Base-by-base conservation (phyloP, 2,888 invertebrate genomes). In the Andrena trimmerana region DNA sequence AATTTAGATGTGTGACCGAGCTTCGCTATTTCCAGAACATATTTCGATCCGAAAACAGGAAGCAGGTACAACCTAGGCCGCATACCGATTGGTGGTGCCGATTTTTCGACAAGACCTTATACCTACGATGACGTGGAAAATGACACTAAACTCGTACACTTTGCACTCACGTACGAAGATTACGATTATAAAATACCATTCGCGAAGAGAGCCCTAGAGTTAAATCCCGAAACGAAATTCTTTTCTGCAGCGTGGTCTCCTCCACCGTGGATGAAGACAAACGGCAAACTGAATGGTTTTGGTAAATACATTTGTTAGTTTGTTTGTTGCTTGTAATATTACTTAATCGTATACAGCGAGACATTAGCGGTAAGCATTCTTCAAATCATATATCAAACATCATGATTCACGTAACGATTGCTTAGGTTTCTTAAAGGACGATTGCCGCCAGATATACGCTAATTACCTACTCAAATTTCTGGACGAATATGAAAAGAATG, bases 11-110 rank as follows among this genome's bases (percentile, higher is more conserved):
- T 16, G 81, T 70, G 0, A 54, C 27, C 16, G 13, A 16, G 4
- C 13, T 29, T 24, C 8, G 16, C 2, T 72, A 13, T 73, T 91
- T 87, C 94, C 93, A 97, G 98, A 71, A 96, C 98, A 0, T 98
- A 97, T 92, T 98, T 96, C 90, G 95, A 96, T 13, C 90, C 94
- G 0, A 93, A 95, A 83, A 98, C 95, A 81, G 98, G 99, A 6
- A 95, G 97, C 74, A 96, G 96, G 84, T 98, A 98, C 93, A 97
- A 96, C 89, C 92, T 98, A 87, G 96, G 97, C 60, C 95, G 99
- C 60, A 96, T 98, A 6, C 97, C 98, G 0, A 97, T 98, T 81
- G 98, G 96, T 1, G 98, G 98, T 3, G 96, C 96, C 74, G 99
- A 99, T 94, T 98, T 98, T 93, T 98, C 98, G 0, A 96, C 96